These are phyloP conservation scores for Philotrypesis tridentata DNA, from an alignment of 1,140 invertebrate genomes.

Conservation along the genomic window DNA sequence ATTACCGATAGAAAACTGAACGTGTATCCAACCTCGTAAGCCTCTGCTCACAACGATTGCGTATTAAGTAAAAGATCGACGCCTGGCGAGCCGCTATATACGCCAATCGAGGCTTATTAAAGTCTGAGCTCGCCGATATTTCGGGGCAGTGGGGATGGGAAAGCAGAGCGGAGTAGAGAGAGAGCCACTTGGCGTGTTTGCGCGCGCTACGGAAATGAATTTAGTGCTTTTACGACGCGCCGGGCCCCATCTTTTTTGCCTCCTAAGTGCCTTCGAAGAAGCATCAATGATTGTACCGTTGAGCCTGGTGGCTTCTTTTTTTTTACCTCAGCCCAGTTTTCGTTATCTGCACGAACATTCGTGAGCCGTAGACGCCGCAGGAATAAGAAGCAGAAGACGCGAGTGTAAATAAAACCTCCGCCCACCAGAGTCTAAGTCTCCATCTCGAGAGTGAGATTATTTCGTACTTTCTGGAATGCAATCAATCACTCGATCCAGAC, in stretches of 20 bases:
- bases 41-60: background rate
- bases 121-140: background rate
- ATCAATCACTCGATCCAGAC: conserved; percentile 20
- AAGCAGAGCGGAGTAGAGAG: background rate
- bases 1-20: too few species aligned
- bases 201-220: background rate
- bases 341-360: background rate
- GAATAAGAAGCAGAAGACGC: background rate
- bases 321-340: background rate
- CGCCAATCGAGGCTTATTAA: conserved; percentile 1
- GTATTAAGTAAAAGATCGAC: background rate
- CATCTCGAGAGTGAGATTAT: background rate
- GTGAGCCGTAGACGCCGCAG: background rate
- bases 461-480: conserved; percentile 26
- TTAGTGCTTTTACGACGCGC: background rate
- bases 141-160: background rate
- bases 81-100: background rate
- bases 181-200: background rate
- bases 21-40: too few species aligned
- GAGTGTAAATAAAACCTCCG: background rate
- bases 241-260: background rate
- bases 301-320: background rate
- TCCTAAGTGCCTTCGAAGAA: conserved; percentile 11
- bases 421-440: background rate
- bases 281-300: conserved; percentile 19